Percentiles rank a stretch among this genome's conserved stretches.
Evolutionary conservation across 2,113 vertebrate genomes (phyloP).

Genomic region (Gymnobelideus leadbeateri): DNA sequence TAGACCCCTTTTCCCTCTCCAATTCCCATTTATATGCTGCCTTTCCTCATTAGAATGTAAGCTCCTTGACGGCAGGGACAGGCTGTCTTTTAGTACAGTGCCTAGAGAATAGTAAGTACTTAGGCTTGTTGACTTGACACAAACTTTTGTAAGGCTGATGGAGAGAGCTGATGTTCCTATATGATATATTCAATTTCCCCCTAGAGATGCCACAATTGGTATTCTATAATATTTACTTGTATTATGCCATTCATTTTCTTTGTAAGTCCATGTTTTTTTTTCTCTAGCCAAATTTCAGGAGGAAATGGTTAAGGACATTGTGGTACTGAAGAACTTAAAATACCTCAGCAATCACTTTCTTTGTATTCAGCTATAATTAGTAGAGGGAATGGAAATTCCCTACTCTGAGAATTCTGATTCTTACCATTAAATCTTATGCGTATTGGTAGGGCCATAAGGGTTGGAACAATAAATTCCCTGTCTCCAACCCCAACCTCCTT

Average conservation of each 20-base stretch:
- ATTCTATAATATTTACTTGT: neutral
- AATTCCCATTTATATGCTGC: neutral
- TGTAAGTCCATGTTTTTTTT: neutral
- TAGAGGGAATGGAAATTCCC: slow-evolving; percentile 62
- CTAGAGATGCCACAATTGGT: neutral
- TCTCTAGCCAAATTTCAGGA: slow-evolving; percentile 35
- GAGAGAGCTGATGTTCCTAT: slow-evolving; percentile 52
- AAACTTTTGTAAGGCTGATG: neutral
- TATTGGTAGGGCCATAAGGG: slow-evolving; percentile 47
- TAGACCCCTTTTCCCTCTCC: neutral
- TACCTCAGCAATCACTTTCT: slow-evolving; percentile 46
- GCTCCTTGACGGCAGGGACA: neutral
- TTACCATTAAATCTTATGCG: slow-evolving; percentile 59
- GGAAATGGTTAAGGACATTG: slow-evolving; percentile 43
- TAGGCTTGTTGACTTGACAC: slow-evolving; percentile 24
- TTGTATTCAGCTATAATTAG: slow-evolving; percentile 66
- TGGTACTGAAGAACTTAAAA: slow-evolving; percentile 48
- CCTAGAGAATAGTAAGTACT: neutral
- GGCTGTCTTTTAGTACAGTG: neutral
- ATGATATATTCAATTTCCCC: slow-evolving; percentile 52
- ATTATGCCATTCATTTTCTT: neutral
- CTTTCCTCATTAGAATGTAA: neutral
- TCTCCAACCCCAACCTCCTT: neutral
- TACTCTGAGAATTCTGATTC: slow-evolving; percentile 58
- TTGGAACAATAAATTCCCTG: slow-evolving; percentile 3